Conservation (phyloP, 2,113 vertebrate genomes). For the Pipa parva region DNA sequence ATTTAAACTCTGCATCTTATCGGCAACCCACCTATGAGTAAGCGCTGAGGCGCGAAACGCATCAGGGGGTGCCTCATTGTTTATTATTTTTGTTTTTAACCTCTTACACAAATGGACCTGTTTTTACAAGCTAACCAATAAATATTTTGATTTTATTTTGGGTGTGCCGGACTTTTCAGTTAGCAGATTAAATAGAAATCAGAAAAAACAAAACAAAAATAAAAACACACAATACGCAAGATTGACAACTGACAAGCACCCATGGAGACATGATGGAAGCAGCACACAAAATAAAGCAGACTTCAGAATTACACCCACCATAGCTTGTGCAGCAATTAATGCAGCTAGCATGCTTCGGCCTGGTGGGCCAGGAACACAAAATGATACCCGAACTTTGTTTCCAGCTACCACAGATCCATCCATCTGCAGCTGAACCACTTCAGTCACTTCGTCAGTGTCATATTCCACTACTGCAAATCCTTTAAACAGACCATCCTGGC, state of each 20-base stretch:
- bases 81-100: no score
- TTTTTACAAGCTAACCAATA: no score
- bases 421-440: constrained; percentile 65
- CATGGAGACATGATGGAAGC: background rate
- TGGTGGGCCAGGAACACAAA: constrained; percentile 86
- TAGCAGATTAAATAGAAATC: background rate
- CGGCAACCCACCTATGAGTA: no score
- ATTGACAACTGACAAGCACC: background rate
- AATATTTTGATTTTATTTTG: no score
- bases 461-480: constrained; percentile 85
- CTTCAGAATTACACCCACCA: constrained; percentile 60
- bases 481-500: constrained; percentile 83
- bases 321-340: constrained; percentile 86
- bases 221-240: background rate
- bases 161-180: no score
- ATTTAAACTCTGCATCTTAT: no score
- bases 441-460: constrained; percentile 69
- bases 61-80: no score
- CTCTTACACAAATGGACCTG: no score
- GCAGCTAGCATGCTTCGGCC: constrained; percentile 89
- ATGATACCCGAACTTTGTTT: constrained; percentile 75
- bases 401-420: constrained; percentile 71
- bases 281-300: background rate
- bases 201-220: no score
- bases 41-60: no score